A percentile compares a stretch with the other conserved stretches of the same genome.
Evolutionary conservation across 2,113 vertebrate genomes (phyloP).

Genomic region (Saguinus midas): DNA sequence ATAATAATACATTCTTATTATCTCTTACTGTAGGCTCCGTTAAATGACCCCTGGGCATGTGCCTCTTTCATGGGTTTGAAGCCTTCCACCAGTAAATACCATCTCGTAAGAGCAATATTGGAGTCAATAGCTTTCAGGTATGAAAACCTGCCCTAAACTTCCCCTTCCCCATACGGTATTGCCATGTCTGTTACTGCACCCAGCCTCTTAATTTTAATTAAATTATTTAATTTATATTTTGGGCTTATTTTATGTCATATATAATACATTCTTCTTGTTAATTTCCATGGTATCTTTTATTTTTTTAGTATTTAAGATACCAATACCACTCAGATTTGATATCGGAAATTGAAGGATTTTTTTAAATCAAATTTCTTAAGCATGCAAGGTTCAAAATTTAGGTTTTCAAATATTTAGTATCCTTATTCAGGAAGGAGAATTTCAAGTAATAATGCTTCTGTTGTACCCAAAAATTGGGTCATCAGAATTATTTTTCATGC

Average conservation of each 20-base stretch:
- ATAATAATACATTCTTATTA: background rate
- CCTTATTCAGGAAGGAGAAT: background rate
- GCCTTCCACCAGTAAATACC: slow-evolving; percentile 91
- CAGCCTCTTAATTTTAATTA: background rate
- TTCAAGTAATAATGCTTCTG: background rate
- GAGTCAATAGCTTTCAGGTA: slow-evolving; percentile 97
- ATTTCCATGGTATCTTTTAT: background rate
- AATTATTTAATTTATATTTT: background rate
- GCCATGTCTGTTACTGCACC: background rate
- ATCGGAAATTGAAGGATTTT: slow-evolving; percentile 9
- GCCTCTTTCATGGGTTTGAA: slow-evolving; percentile 96
- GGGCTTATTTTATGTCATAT: background rate
- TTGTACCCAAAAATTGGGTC: background rate
- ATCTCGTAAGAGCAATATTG: slow-evolving; percentile 95
- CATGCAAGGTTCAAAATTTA: slow-evolving; percentile 2
- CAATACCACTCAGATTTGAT: background rate
- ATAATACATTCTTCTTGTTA: background rate
- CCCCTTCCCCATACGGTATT: background rate
- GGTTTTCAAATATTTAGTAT: background rate
- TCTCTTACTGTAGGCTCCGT: slow-evolving; percentile 86
- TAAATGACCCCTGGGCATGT: slow-evolving; percentile 92
- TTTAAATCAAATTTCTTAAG: background rate
- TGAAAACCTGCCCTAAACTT: background rate
- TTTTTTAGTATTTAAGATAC: background rate
- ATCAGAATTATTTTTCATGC: background rate